phyloP scores from a whole-genome alignment of 2,797 vertebrate genomes.

The Chaetodon trifasciatus region DNA sequence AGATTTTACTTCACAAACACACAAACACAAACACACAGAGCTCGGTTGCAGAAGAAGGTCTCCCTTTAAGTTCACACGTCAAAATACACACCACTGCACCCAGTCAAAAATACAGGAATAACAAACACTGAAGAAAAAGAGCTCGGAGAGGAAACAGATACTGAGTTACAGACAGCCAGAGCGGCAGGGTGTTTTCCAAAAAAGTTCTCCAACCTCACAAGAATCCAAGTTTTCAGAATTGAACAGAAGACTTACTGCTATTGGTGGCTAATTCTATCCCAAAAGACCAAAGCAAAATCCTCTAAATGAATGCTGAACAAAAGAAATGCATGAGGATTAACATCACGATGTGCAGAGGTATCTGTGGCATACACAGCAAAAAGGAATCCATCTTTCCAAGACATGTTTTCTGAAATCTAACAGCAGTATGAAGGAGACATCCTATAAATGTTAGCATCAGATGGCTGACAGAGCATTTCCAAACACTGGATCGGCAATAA shows the following conservation, averaged over 20 bases:
- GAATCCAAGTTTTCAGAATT: background rate
- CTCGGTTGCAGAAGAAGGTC: conserved; percentile 42
- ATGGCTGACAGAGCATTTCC: conserved; percentile 6
- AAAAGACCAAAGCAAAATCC: background rate
- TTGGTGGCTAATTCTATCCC: conserved; percentile 10
- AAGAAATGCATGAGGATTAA: background rate
- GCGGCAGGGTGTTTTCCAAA: conserved; percentile 21
- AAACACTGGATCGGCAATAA: background rate
- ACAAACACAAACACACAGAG: conserved; percentile 5
- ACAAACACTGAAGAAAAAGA: conserved; percentile 35
- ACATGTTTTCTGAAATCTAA: background rate
- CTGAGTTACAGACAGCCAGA: conserved; percentile 20
- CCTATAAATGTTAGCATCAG: background rate
- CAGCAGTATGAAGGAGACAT: background rate
- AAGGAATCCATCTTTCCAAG: background rate
- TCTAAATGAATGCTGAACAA: background rate
- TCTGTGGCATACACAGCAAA: background rate
- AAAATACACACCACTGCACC: conserved; percentile 46
- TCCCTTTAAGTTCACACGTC: conserved; percentile 60
- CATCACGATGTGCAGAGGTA: too few relatives aligned
- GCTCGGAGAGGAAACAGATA: conserved; percentile 35
- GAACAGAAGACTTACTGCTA: background rate
- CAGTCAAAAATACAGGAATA: conserved; percentile 53
- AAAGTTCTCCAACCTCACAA: conserved; percentile 35
- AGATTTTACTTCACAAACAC: conserved; percentile 26